These are phyloP conservation scores for Falco naumanni DNA, from an alignment of 2,797 vertebrate species.

Conservation along the genomic window DNA sequence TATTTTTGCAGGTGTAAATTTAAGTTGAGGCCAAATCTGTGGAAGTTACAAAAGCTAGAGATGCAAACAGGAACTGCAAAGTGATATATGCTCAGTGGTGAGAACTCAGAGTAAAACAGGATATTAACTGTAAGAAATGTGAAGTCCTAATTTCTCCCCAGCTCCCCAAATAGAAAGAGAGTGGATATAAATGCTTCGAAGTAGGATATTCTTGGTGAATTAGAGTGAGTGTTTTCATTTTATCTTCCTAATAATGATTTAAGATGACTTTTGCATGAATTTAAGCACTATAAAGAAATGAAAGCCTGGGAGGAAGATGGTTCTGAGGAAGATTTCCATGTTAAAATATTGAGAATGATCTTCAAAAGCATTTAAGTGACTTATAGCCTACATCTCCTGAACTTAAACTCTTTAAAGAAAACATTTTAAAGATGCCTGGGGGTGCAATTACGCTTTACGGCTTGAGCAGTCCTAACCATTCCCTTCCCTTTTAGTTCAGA, in stretches of 20 bases:
- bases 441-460: background rate
- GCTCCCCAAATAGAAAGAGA: conserved; percentile 33
- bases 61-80: background rate
- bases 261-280: conserved; percentile 46
- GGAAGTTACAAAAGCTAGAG: background rate
- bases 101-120: background rate
- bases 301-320: conserved; percentile 16
- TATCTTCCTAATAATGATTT: conserved; percentile 52
- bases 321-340: conserved; percentile 29
- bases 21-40: background rate
- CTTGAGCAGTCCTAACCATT: background rate
- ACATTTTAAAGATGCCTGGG: conserved; percentile 31
- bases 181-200: conserved; percentile 38
- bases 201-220: conserved; percentile 44
- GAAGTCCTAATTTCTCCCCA: conserved; percentile 47
- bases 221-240: conserved; percentile 53
- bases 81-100: background rate
- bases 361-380: conserved; percentile 50
- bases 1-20: conserved; percentile 34
- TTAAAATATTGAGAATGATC: conserved; percentile 32
- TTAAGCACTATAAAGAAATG: conserved; percentile 30
- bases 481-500: background rate
- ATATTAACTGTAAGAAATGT: conserved; percentile 38
- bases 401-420: conserved; percentile 49
- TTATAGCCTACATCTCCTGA: conserved; percentile 26